Percentiles rank a stretch among this genome's conserved stretches.
These are phyloP conservation scores for Chironomus riparius DNA, from an alignment of 2,888 invertebrate species.

Conservation along the genomic window DNA sequence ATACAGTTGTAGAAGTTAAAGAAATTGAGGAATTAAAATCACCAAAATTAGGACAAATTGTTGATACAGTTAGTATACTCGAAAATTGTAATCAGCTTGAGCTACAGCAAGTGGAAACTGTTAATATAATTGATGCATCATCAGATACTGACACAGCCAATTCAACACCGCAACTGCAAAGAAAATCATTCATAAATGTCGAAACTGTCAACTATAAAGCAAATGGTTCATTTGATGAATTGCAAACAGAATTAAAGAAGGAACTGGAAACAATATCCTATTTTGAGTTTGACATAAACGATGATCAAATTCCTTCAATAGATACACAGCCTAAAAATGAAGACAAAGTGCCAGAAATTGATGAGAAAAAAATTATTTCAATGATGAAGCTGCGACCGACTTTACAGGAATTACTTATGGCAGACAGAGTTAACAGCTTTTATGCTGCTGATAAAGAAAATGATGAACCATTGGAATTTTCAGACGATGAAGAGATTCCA, in stretches of 20 bases:
- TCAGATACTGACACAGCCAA: slow-evolving; percentile 42
- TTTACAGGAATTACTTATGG: slow-evolving; percentile 33
- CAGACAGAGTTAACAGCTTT: slow-evolving; percentile 47
- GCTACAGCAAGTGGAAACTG: slow-evolving; percentile 48
- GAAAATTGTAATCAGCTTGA: slow-evolving; percentile 48
- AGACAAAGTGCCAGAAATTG: slow-evolving; percentile 31
- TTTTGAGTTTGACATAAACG: slow-evolving; percentile 14
- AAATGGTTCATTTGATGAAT: slow-evolving; percentile 30
- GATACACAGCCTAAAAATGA: too few relatives aligned
- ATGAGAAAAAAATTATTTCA: neutral
- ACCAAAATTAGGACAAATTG: slow-evolving; percentile 39
- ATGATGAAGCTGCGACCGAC: slow-evolving; percentile 26
- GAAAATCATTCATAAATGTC: slow-evolving; percentile 20
- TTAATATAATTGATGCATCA: slow-evolving; percentile 48
- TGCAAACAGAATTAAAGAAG: slow-evolving; percentile 29
- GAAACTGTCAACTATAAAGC: neutral
- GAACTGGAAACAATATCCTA: slow-evolving; percentile 29
- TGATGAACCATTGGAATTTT: slow-evolving; percentile 51
- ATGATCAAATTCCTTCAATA: too few relatives aligned
- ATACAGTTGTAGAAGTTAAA: slow-evolving; percentile 53
- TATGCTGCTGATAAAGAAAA: slow-evolving; percentile 53
- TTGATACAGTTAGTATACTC: slow-evolving; percentile 46
- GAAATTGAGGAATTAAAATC: slow-evolving; percentile 49
- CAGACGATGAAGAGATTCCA: slow-evolving; percentile 50
- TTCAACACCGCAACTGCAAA: slow-evolving; percentile 29